Conservation (phyloP, 2,113 vertebrate genomes). For the Scalopus aquaticus region DNA sequence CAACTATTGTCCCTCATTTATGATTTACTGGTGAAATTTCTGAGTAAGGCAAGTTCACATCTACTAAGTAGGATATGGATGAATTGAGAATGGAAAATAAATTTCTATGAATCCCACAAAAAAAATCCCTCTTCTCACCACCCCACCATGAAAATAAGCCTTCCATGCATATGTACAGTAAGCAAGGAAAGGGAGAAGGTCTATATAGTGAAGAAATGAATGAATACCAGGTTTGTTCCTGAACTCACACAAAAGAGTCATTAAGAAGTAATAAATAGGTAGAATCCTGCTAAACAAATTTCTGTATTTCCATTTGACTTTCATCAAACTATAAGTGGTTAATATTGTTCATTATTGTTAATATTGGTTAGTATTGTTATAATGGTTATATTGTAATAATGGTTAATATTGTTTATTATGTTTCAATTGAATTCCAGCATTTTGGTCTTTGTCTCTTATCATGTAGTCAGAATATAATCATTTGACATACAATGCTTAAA, state of each 20-base stretch:
- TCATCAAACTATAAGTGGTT: background rate
- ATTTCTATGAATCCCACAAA: background rate
- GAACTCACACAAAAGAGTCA: background rate
- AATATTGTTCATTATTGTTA: background rate
- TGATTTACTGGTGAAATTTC: background rate
- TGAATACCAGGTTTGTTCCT: background rate
- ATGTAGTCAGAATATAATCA: background rate
- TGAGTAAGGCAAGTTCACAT: background rate
- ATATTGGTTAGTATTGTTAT: too few relatives aligned
- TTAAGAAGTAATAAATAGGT: background rate
- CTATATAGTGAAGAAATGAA: background rate
- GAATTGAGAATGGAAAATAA: background rate
- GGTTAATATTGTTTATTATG: background rate
- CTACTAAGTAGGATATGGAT: background rate
- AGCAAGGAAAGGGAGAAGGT: background rate
- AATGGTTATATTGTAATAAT: too few relatives aligned
- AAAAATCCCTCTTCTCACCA: background rate
- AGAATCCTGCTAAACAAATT: background rate
- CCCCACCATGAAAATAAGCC: background rate
- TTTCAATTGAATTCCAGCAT: background rate
- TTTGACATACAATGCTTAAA: background rate
- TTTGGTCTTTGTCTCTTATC: background rate
- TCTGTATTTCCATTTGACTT: background rate
- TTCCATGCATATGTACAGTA: background rate
- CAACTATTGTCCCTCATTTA: background rate